Evolutionary conservation across 2,888 invertebrate species (phyloP).

Genomic region (Melangyna quadrimaculata): DNA sequence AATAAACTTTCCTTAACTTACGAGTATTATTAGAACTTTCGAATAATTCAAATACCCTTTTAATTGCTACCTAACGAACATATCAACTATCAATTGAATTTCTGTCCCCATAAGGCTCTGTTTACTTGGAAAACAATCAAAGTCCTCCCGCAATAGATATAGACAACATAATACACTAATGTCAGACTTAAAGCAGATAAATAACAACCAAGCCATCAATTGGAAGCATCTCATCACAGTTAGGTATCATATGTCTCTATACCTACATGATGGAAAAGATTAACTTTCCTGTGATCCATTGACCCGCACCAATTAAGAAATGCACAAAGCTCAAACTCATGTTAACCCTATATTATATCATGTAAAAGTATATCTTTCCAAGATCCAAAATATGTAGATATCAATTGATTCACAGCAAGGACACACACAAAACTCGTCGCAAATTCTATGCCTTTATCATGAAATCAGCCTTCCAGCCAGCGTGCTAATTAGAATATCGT

Average conservation of each 20-base stretch:
- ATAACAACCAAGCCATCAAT: not conserved
- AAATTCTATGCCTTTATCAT: constrained; percentile 23
- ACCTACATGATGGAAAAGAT: not conserved
- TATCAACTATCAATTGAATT: not conserved
- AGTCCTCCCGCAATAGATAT: not conserved
- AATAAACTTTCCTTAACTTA: no score
- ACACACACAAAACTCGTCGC: not conserved
- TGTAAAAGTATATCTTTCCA: constrained; percentile 40
- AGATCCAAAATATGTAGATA: constrained; percentile 2
- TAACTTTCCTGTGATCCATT: not conserved
- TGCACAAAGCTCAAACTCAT: constrained; percentile 27
- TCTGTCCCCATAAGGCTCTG: not conserved
- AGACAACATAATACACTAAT: no score
- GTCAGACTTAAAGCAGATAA: not conserved
- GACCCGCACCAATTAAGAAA: constrained; percentile 28
- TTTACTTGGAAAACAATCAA: not conserved
- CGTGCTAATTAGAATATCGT: constrained; percentile 68
- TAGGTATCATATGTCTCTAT: not conserved
- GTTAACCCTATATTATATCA: constrained; percentile 42
- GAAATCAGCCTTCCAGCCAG: constrained; percentile 44
- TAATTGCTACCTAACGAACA: not conserved
- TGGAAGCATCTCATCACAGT: not conserved
- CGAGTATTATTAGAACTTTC: not conserved
- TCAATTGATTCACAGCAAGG: not conserved
- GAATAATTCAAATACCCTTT: not conserved